A percentile compares a stretch with the other conserved stretches of the same genome.
phyloP scores from a whole-genome alignment of 2,888 invertebrate species.

The Phyllotreta striolata region DNA sequence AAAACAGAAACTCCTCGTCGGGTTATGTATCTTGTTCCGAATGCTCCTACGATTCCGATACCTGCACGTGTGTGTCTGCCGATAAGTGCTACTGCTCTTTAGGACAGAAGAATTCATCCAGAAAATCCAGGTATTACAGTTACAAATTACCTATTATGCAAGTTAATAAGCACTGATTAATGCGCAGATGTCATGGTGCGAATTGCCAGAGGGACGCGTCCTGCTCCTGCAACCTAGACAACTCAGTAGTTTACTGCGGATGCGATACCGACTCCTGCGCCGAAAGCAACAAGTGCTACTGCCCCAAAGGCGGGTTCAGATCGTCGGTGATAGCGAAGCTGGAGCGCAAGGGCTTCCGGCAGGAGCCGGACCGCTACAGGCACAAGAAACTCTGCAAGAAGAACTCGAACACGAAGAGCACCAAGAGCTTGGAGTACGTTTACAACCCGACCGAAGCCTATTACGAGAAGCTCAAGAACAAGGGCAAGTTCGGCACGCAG shows the following conservation, averaged over 20 bases:
- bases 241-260: slow-evolving; percentile 69
- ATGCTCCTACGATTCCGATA: slow-evolving; percentile 85
- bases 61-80: slow-evolving; percentile 77
- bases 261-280: slow-evolving; percentile 88
- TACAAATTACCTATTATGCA: neutral
- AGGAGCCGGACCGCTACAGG: slow-evolving; percentile 41
- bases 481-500: slow-evolving; percentile 44
- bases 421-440: slow-evolving; percentile 65
- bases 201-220: slow-evolving; percentile 60
- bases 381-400: slow-evolving; percentile 58
- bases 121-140: slow-evolving; percentile 34
- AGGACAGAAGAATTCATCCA: slow-evolving; percentile 63
- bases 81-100: slow-evolving; percentile 89
- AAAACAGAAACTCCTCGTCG: slow-evolving; percentile 63
- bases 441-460: slow-evolving; percentile 64
- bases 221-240: slow-evolving; percentile 71
- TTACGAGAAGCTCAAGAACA: slow-evolving; percentile 59
- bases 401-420: slow-evolving; percentile 57
- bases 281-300: slow-evolving; percentile 89
- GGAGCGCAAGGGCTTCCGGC: slow-evolving; percentile 62
- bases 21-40: slow-evolving; percentile 88
- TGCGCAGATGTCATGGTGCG: slow-evolving; percentile 38
- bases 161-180: neutral
- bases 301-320: slow-evolving; percentile 54
- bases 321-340: slow-evolving; percentile 63